Percentiles rank a stretch among this genome's conserved stretches.
These are phyloP conservation scores for Rhinichthys osculus DNA, from an alignment of 2,797 vertebrate genomes.

Conservation along the genomic window DNA sequence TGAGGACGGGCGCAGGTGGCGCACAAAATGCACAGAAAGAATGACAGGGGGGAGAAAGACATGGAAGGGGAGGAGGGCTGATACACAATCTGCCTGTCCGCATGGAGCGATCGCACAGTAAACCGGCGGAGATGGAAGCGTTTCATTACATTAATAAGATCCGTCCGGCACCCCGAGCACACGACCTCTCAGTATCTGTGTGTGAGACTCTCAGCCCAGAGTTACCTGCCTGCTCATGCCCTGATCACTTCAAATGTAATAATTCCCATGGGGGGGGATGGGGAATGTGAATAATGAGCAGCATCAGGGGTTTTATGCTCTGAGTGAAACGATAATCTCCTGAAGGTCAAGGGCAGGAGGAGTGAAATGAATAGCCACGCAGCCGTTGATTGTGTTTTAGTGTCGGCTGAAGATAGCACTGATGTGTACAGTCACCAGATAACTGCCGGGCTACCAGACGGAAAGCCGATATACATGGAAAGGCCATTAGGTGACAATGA, in stretches of 20 bases:
- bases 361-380: constrained; percentile 75
- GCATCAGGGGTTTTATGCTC: constrained; percentile 76
- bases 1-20: constrained; percentile 2
- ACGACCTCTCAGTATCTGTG: not conserved
- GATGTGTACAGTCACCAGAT: constrained; percentile 46
- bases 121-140: not conserved
- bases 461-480: constrained; percentile 40
- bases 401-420: constrained; percentile 51
- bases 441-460: constrained; percentile 25
- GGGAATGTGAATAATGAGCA: constrained; percentile 75
- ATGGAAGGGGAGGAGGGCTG: constrained; percentile 57
- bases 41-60: constrained; percentile 22
- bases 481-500: constrained; percentile 46
- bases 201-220: constrained; percentile 44
- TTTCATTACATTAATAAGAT: constrained; percentile 41
- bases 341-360: constrained; percentile 76
- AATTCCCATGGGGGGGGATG: constrained; percentile 63
- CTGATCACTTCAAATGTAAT: constrained; percentile 73
- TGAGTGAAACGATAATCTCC: constrained; percentile 79
- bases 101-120: constrained; percentile 15
- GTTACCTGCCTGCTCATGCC: constrained; percentile 63
- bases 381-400: constrained; percentile 64
- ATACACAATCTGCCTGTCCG: constrained; percentile 22
- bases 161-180: not conserved
- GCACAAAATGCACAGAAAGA: constrained; percentile 17